Evolutionary conservation across 2,113 vertebrate genomes (phyloP).

Genomic region (Cyanistes caeruleus): DNA sequence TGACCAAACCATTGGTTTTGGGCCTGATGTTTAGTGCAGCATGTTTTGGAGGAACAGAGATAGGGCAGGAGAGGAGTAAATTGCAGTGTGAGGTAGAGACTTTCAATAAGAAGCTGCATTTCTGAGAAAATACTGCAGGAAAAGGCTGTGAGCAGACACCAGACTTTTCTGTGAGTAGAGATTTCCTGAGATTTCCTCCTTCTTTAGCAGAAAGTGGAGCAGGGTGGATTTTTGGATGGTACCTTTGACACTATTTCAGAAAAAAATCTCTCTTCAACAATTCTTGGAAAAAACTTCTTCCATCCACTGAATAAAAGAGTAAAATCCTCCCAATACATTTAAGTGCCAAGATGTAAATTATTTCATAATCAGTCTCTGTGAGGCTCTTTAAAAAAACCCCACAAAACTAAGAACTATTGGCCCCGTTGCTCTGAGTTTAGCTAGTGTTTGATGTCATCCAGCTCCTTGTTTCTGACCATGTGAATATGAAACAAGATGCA

Average conservation of each 20-base stretch:
- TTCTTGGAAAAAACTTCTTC: neutral
- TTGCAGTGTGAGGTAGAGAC: neutral
- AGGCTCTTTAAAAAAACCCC: neutral
- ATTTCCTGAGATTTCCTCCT: neutral
- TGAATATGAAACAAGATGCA: neutral
- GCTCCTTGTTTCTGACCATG: neutral
- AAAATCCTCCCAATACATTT: neutral
- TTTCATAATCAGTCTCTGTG: neutral
- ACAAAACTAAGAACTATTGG: neutral
- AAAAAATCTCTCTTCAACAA: neutral
- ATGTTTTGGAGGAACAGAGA: neutral
- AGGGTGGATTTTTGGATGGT: neutral
- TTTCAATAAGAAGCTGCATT: neutral
- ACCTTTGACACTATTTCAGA: neutral
- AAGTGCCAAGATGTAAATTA: neutral
- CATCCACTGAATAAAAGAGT: neutral
- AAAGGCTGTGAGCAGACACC: neutral
- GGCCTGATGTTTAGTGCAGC: neutral
- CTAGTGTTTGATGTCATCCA: neutral
- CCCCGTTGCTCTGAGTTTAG: neutral
- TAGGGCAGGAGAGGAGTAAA: neutral
- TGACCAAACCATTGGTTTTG: slow-evolving; percentile 8
- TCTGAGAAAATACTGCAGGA: neutral
- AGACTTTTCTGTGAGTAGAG: neutral
- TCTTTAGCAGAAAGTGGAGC: neutral